phyloP scores from a whole-genome alignment of 2,113 vertebrate species.

The Raphicerus campestris region DNA sequence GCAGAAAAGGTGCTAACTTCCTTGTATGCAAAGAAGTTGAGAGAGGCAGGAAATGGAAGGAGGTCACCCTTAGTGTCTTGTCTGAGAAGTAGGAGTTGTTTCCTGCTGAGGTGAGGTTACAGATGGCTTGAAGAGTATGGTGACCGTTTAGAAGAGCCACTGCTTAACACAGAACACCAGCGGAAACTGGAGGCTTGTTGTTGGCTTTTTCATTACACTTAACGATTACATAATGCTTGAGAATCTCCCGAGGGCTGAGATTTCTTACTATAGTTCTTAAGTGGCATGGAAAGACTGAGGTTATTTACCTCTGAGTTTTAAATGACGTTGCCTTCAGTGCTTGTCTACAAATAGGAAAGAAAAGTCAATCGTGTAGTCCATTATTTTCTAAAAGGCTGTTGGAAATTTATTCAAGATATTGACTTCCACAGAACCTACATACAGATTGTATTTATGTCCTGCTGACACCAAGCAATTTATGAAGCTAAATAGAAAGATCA shows the following conservation, averaged over 20 bases:
- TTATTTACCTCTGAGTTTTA: background rate
- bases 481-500: constrained; percentile 50
- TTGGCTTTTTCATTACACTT: background rate
- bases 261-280: background rate
- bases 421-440: constrained; percentile 24
- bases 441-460: constrained; percentile 45
- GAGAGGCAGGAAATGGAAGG: background rate
- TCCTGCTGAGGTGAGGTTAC: background rate
- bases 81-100: background rate
- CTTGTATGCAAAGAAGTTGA: background rate
- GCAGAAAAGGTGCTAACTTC: background rate
- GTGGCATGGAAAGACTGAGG: background rate
- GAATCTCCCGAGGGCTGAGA: background rate
- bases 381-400: constrained; percentile 45
- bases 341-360: background rate
- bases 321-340: background rate
- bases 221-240: background rate
- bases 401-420: constrained; percentile 43
- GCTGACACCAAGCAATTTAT: constrained; percentile 44
- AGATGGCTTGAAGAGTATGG: background rate
- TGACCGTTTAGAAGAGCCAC: background rate
- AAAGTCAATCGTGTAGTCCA: constrained; percentile 9
- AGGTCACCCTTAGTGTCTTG: background rate
- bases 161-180: background rate
- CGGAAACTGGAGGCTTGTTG: no score